Base-by-base conservation (phyloP, 1,140 invertebrate species). In the Lepidurus apus region DNA sequence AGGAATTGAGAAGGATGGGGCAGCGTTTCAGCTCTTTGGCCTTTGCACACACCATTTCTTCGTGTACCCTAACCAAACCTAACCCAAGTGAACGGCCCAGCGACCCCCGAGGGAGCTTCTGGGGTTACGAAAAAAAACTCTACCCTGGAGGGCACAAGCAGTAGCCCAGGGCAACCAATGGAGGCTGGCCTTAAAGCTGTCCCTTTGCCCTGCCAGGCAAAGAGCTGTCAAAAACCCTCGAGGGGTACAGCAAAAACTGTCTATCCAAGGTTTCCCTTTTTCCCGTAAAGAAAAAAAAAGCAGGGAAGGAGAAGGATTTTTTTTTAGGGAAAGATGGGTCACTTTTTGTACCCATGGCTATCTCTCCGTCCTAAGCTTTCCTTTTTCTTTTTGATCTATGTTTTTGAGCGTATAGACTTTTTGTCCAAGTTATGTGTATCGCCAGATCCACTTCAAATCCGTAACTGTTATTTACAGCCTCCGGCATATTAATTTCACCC, bases 1-100 rank as follows among this genome's bases (percentile, higher is more conserved):
- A 65, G 53, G 53, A 65, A 65, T 65, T 65, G 53, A 65, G 53
- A 65, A 65, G 53, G 53, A 65, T 65, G 53, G 34, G 53, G 21
- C 53, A 65, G 21, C 53, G 53, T 17, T 65, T 65, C 21, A 65
- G 53, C 21, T 65, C 53, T 17, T 65, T 65, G 53, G 21, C 9
- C 21, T 65, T 17, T 65, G 53, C 53, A 21, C 53, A 65, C 9
- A 13, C 53, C 53, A 65, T 65, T 65, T 65, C 17, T 21, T 65
- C 53, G n/a, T 65, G 17, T 65, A 65, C 53, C 9, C 6, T 34
- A 34, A 13, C 53, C 53, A n/a, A 65, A 65, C 17, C 53, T n/a
- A 65, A 65, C 53, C 53, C 53, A 65, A 65, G 53, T 65, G 53
- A 65, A 65, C 53, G 17, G 53, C 21, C 53, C n/a, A 65, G 17